Base-by-base conservation (phyloP, 2,113 vertebrate genomes). In the Bos taurus region DNA sequence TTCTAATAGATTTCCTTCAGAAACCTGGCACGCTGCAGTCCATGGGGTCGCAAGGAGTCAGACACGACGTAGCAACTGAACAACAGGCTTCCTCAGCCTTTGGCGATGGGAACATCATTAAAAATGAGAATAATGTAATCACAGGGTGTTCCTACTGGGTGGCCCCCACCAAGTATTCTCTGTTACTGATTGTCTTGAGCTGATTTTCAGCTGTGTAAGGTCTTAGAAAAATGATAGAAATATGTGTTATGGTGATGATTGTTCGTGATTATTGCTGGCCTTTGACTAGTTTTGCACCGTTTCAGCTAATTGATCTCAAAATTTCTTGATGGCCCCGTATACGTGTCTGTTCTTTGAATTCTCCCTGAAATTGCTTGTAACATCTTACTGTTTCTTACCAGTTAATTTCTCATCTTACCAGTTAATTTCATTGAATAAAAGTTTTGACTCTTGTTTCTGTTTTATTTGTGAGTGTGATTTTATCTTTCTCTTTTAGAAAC, bases 251-350 rank as follows among this genome's bases (percentile, higher is more conserved):
- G 7, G 1, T 43, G 4, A 1, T 54, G 43, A 12, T 14, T 46
- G 2, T 28, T 17, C 7, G 2, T 40, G 43, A 23, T 3, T 14
- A 36, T 40, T 15, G 26, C 40, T 46, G 16, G 19, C n/a, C 9
- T 12, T 30, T n/a, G n/a, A 15, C 30, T 33, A 13, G 1, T 33
- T 21, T 11, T 14, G 23, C 36, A 0, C 48, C 2, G 0, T 5
- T 10, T 52, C 15, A 2, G 19, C 17, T 23, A 3, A 10, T 52
- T 48, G 12, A 6, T 52, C 12, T 40, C 56, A 5, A 1, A 12
- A 2, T 85, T 83, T 84, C 64, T 10, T 4, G 43, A n/a, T 1
- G 2, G 2, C 19, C 86, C 8, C 5, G 0, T 36, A 4, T 83
- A 2, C 0, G 1, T 7, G 4, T 23, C 52, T 33, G 16, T 21